A percentile compares a stretch with the other conserved stretches of the same genome.
Evolutionary conservation across 2,888 invertebrate genomes (phyloP).

Genomic region (Eupelmus urozonus): DNA sequence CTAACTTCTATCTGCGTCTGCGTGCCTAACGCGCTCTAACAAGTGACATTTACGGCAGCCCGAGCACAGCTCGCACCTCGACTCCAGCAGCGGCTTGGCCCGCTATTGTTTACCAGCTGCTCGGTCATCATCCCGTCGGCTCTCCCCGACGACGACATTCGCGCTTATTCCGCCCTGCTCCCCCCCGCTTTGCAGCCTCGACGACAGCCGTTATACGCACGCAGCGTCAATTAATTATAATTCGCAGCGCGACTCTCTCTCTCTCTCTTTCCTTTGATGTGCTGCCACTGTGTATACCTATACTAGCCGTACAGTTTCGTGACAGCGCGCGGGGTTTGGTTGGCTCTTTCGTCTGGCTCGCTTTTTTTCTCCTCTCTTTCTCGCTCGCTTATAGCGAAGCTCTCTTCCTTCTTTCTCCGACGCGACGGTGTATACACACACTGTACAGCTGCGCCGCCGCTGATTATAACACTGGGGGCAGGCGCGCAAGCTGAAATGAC

Average conservation of each 20-base stretch:
- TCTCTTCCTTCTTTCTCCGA: background rate
- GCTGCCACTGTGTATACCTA: background rate
- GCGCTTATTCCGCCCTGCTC: too few species aligned
- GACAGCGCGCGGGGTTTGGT: constrained; percentile 40
- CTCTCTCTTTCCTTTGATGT: background rate
- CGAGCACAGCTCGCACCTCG: background rate
- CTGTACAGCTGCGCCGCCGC: background rate
- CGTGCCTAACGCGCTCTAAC: background rate
- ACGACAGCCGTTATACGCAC: background rate
- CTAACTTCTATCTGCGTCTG: background rate
- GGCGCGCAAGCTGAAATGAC: too few species aligned
- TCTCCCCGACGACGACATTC: too few species aligned
- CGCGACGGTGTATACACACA: background rate
- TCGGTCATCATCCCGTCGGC: constrained; percentile 9
- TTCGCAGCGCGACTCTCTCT: constrained; percentile 6
- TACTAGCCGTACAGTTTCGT: constrained; percentile 23
- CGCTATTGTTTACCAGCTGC: constrained; percentile 21
- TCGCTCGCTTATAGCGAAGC: too few species aligned
- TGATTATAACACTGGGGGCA: too few species aligned
- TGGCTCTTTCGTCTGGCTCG: constrained; percentile 25
- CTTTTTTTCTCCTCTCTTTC: background rate
- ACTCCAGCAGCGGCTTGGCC: background rate
- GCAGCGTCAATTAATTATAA: constrained; percentile 43
- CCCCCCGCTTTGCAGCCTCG: too few species aligned
- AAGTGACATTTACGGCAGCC: constrained; percentile 15